phyloP scores from a whole-genome alignment of 2,888 invertebrate genomes.

The Oscheius sp. region DNA sequence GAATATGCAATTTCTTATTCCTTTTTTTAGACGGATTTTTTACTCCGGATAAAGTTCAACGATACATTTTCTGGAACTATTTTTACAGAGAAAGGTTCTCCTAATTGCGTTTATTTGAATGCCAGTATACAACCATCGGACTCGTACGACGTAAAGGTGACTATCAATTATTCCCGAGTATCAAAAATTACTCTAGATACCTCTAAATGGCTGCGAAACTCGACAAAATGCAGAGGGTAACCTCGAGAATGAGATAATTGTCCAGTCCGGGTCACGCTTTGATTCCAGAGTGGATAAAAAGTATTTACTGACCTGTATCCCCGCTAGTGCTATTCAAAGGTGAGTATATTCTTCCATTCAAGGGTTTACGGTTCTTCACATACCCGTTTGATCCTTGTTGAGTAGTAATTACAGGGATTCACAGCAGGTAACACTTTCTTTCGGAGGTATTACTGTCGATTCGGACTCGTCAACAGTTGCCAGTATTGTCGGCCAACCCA shows the following conservation, averaged over 20 bases:
- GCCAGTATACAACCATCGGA: slow-evolving; percentile 65
- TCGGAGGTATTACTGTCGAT: slow-evolving; percentile 71
- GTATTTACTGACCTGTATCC: slow-evolving; percentile 67
- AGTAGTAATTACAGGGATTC: slow-evolving; percentile 54
- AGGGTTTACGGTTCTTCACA: neutral
- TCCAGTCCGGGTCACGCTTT: slow-evolving; percentile 52
- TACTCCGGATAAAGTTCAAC: slow-evolving; percentile 68
- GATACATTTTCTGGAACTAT: slow-evolving; percentile 66
- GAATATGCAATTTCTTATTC: no score
- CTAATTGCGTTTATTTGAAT: slow-evolving; percentile 72
- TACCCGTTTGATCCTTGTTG: no score
- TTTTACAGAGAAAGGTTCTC: slow-evolving; percentile 68
- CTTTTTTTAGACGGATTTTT: slow-evolving; percentile 61
- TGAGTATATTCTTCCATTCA: neutral
- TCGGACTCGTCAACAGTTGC: slow-evolving; percentile 54
- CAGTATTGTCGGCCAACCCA: slow-evolving; percentile 20
- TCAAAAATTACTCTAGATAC: slow-evolving; percentile 57
- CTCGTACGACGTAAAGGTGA: slow-evolving; percentile 68
- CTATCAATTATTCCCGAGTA: neutral
- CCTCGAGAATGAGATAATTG: slow-evolving; percentile 70
- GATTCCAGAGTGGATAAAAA: slow-evolving; percentile 59
- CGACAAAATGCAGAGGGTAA: slow-evolving; percentile 67
- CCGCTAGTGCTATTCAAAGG: slow-evolving; percentile 52
- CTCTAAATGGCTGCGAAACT: slow-evolving; percentile 69
- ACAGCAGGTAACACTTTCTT: slow-evolving; percentile 66